These are phyloP conservation scores for Acrobasis suavella DNA, from an alignment of 2,888 invertebrate species.

Conservation along the genomic window DNA sequence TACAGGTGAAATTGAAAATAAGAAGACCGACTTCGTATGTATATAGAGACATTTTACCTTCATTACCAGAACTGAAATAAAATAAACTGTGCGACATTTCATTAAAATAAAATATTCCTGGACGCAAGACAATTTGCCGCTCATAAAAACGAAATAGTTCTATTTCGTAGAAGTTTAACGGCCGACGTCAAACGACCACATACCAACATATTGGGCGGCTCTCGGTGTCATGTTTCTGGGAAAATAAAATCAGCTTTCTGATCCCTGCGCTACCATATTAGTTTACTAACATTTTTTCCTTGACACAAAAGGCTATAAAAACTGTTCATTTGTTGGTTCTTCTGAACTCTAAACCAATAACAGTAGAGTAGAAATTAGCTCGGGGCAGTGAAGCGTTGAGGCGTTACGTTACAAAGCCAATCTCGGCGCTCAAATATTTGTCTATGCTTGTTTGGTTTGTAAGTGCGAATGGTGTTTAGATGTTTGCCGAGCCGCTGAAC, in stretches of 20 bases:
- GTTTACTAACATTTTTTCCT: constrained; percentile 61
- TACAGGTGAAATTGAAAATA: too few species aligned
- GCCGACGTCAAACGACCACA: constrained; percentile 35
- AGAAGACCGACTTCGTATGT: too few species aligned
- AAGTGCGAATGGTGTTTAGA: constrained; percentile 81
- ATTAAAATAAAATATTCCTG: background rate
- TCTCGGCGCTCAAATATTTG: constrained; percentile 76
- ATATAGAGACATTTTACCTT: too few species aligned
- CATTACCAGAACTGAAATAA: too few species aligned
- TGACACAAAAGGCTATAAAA: constrained; percentile 46
- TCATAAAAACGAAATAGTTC: background rate
- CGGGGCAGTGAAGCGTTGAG: constrained; percentile 44
- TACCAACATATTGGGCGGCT: constrained; percentile 41
- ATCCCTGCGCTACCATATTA: constrained; percentile 70
- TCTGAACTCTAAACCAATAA: constrained; percentile 48
- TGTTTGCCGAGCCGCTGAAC: constrained; percentile 76
- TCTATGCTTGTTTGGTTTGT: constrained; percentile 77
- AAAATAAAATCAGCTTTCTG: constrained; percentile 68
- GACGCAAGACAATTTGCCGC: background rate
- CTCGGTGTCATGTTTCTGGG: constrained; percentile 59
- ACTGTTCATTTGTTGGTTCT: constrained; percentile 33
- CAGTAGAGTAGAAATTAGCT: constrained; percentile 57
- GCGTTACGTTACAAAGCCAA: constrained; percentile 63
- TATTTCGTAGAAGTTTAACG: constrained; percentile 33
- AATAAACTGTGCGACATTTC: too few species aligned